A percentile compares a stretch with the other conserved stretches of the same genome.
Conservation (phyloP, 2,797 vertebrate species). For the Eutrigla gurnardus region DNA sequence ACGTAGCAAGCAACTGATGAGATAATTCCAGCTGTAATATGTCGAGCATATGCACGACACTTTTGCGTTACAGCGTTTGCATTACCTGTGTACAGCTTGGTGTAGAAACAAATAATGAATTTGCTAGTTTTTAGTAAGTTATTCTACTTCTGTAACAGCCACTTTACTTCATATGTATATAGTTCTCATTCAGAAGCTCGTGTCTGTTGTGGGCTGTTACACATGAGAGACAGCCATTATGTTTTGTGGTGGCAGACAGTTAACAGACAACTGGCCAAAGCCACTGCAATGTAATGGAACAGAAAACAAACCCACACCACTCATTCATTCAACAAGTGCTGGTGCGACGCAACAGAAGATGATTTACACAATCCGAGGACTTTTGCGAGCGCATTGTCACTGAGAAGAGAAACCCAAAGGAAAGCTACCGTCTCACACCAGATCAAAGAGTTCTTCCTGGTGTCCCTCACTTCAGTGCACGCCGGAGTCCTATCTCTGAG, state of each 20-base stretch:
- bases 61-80: background rate
- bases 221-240: conserved; percentile 1
- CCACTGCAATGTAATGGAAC: conserved; percentile 5
- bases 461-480: conserved; percentile 5
- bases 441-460: conserved; percentile 5
- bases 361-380: background rate
- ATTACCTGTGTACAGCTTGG: background rate
- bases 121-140: too few species aligned
- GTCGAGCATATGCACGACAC: background rate
- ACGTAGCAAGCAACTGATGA: background rate
- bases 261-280: background rate
- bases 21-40: background rate
- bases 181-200: too few species aligned
- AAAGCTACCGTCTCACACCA: background rate
- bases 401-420: background rate
- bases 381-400: background rate
- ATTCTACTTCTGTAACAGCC: too few species aligned
- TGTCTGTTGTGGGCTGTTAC: background rate
- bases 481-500: conserved; percentile 23
- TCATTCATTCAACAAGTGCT: conserved; percentile 11
- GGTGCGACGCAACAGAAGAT: background rate
- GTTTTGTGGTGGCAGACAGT: conserved; percentile 2
- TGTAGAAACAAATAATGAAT: background rate
- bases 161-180: too few species aligned
- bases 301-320: conserved; percentile 1